Conservation (phyloP, 2,113 vertebrate species). For the Choloepus hoffmanni region DNA sequence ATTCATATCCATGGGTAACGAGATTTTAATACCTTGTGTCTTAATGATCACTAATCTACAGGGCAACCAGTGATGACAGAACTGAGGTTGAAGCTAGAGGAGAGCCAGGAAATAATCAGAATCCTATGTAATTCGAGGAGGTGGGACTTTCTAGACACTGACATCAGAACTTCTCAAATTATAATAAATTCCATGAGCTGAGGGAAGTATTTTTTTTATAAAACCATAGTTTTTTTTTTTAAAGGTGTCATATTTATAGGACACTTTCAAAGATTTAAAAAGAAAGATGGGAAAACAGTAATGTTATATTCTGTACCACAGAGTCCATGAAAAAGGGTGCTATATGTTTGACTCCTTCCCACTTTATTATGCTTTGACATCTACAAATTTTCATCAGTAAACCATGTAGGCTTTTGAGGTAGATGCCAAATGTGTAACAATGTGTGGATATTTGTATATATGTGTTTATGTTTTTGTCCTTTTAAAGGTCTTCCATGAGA, state of each 20-base stretch:
- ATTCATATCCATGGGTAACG: background rate
- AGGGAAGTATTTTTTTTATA: background rate
- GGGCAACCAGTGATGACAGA: background rate
- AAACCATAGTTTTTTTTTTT: background rate
- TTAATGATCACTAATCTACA: background rate
- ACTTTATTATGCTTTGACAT: background rate
- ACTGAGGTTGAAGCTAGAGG: background rate
- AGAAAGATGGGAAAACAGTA: background rate
- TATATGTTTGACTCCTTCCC: background rate
- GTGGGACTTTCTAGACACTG: background rate
- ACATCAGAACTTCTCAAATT: background rate
- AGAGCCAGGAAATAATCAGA: background rate
- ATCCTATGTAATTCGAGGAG: background rate
- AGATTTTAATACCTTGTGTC: background rate
- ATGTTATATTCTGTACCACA: background rate
- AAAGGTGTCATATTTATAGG: background rate
- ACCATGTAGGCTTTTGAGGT: background rate
- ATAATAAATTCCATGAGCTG: background rate
- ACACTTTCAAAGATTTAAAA: background rate
- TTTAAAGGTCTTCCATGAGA: background rate
- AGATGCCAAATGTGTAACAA: background rate
- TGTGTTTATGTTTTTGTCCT: background rate
- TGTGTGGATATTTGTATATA: background rate
- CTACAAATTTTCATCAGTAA: background rate
- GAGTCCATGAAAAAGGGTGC: background rate